phyloP scores from a whole-genome alignment of 2,888 invertebrate species.

The Lasioglossum pauxillum region DNA sequence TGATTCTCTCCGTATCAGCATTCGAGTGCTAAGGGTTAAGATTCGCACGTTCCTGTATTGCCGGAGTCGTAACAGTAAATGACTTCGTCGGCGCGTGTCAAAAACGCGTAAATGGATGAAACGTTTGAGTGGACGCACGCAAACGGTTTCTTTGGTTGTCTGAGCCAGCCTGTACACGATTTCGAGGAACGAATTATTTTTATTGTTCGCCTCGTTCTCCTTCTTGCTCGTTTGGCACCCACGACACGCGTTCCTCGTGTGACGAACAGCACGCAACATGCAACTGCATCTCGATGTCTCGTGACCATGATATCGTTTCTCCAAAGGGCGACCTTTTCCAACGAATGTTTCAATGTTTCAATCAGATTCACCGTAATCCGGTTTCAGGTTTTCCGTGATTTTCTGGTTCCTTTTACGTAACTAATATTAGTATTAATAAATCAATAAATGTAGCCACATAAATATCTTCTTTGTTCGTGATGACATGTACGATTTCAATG shows the following conservation, averaged over 20 bases:
- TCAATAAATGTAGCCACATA: no score
- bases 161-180: slow-evolving; percentile 11
- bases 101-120: slow-evolving; percentile 41
- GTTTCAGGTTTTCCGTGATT: neutral
- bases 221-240: slow-evolving; percentile 39
- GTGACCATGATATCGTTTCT: slow-evolving; percentile 32
- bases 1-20: no score
- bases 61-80: neutral
- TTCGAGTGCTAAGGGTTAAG: no score
- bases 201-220: slow-evolving; percentile 53
- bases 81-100: slow-evolving; percentile 35
- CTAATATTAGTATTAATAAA: neutral
- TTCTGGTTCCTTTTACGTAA: neutral
- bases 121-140: slow-evolving; percentile 2
- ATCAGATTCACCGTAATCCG: neutral
- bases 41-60: neutral
- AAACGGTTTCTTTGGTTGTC: slow-evolving; percentile 35
- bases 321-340: neutral
- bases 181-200: slow-evolving; percentile 63
- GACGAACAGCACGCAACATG: slow-evolving; percentile 50
- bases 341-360: neutral
- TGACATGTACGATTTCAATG: no score
- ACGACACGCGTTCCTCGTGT: slow-evolving; percentile 58
- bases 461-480: no score
- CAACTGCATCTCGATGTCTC: slow-evolving; percentile 39